Base-by-base conservation (phyloP, 2,888 invertebrate genomes). In the Volucella inflata region DNA sequence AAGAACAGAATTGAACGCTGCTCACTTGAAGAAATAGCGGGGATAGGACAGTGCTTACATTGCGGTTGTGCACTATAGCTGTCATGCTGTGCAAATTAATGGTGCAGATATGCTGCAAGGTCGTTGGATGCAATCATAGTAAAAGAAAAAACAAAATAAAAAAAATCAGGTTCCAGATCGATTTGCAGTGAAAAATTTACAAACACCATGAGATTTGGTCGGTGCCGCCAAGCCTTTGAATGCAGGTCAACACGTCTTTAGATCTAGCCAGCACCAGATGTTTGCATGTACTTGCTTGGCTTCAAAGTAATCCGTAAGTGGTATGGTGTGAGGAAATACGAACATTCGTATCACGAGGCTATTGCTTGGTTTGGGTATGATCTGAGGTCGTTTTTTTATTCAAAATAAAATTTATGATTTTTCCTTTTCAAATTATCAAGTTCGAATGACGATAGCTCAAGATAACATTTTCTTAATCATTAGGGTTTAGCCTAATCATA, bases 51-150 rank as follows among this genome's bases (percentile, higher is more conserved):
- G 17, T 8, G 36, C 11, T 44, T 46, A 53, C 62, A 8, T 46
- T 44, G 17, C 68, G 75, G 80, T 68, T 80, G 62, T 68, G 10
- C 50, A 55, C 42, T 55, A 50, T 42, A 60, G 40, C 65, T 67
- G 76, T 48, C 65, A 46, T 76, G 65, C 59, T 70, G 71, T 60
- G 59, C 60, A 76, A 76, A 65, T 65, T 64, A 44, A 80, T 76
- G 76, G 70, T 71, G 65, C 30, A 40, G 40, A 60, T 70, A 76
- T 65, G 70, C 65, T 46, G 21, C 81, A 82, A 82, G 81, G 81
- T 71, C 53, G 50, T 12, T 51, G 30, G 42, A 68, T 68, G 36
- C 17, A 65, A 71, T 53, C 51, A 14, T 21, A 21, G n/a, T 16
- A 16, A 1, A 12, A 50, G 40, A n/a, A 14, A 44, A 30, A 60